Conservation (phyloP, 1,140 invertebrate species). For the Saccostrea glomerata region DNA sequence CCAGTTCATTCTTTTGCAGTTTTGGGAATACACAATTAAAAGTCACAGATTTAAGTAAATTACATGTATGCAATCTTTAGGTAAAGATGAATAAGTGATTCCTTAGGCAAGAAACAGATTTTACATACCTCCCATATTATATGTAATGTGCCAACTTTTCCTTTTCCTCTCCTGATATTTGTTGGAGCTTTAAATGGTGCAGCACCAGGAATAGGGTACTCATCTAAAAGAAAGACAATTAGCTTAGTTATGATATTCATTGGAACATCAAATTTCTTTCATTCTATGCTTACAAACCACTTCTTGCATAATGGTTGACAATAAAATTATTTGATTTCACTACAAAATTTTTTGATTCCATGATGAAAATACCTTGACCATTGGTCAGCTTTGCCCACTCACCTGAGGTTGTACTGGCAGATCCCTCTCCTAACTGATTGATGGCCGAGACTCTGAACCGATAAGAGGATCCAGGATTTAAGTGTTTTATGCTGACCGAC, state of each 20-base stretch:
- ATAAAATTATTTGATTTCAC: too few relatives aligned
- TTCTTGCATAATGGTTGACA: too few relatives aligned
- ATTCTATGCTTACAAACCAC: too few relatives aligned
- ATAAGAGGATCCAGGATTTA: conserved; percentile 93
- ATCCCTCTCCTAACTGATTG: conserved; percentile 88
- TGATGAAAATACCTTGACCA: not conserved
- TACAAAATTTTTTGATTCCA: too few relatives aligned
- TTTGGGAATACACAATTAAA: too few relatives aligned
- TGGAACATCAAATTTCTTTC: too few relatives aligned
- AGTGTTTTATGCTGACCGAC: conserved; percentile 41
- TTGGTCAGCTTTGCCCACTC: conserved; percentile 46
- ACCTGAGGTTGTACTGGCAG: conserved; percentile 78
- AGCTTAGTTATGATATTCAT: too few relatives aligned
- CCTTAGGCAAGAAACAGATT: not conserved
- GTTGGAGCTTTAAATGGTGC: conserved; percentile 59
- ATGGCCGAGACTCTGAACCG: conserved; percentile 92
- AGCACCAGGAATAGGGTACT: conserved; percentile 39
- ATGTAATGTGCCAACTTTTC: conserved; percentile 63
- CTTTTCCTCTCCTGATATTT: conserved; percentile 64
- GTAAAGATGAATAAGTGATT: too few relatives aligned
- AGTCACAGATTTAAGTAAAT: too few relatives aligned
- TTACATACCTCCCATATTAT: conserved; percentile 65
- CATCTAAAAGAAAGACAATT: not conserved
- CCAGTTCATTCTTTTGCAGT: too few relatives aligned
- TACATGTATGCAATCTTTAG: too few relatives aligned